These are phyloP conservation scores for Coelopa pilipes DNA, from an alignment of 2,888 invertebrate species.

Conservation along the genomic window DNA sequence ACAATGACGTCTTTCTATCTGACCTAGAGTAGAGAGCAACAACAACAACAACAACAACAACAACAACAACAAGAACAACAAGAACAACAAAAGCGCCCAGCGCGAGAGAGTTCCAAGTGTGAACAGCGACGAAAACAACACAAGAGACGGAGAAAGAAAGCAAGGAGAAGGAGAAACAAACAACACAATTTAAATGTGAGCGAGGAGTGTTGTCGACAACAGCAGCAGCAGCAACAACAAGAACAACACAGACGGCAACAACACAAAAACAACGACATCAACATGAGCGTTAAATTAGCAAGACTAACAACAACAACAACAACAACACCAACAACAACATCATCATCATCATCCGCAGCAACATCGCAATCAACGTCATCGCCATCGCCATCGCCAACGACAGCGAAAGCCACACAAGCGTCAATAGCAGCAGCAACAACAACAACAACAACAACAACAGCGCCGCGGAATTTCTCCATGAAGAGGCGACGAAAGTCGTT, in stretches of 20 bases:
- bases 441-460: constrained; percentile 18
- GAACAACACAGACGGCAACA: constrained; percentile 12
- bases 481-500: constrained; percentile 15
- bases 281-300: constrained; percentile 23
- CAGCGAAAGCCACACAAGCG: constrained; percentile 7
- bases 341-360: constrained; percentile 16
- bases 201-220: neutral
- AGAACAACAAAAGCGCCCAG: no score
- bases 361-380: no score
- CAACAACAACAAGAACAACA: neutral
- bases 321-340: constrained; percentile 23
- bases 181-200: neutral
- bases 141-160: neutral
- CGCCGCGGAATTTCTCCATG: constrained; percentile 3
- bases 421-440: constrained; percentile 25
- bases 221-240: neutral
- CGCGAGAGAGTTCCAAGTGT: no score
- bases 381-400: no score
- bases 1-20: constrained; percentile 7
- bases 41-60: constrained; percentile 11
- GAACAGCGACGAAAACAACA: neutral
- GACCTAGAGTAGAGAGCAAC: neutral
- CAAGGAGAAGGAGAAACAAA: neutral
- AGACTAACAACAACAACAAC: constrained; percentile 11
- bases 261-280: neutral